Evolutionary conservation across 2,113 vertebrate genomes (phyloP).

Genomic region (Aspiorhynchus laticeps): DNA sequence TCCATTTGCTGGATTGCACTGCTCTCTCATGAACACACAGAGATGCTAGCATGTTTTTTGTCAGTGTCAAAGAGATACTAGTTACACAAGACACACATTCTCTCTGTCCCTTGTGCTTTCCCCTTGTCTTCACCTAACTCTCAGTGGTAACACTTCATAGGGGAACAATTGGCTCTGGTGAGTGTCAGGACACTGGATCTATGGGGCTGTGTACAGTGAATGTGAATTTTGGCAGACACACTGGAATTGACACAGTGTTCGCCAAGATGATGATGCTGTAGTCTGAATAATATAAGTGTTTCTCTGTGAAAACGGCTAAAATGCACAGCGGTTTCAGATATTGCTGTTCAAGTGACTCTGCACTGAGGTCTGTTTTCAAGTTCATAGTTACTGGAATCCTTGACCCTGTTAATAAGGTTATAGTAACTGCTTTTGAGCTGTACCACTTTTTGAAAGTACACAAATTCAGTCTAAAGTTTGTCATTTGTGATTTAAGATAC

Average conservation of each 20-base stretch:
- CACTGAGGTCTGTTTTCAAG: slow-evolving; percentile 35
- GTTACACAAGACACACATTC: not conserved
- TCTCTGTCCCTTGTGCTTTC: not conserved
- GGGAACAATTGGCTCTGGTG: slow-evolving; percentile 28
- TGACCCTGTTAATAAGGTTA: slow-evolving; percentile 12
- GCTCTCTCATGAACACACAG: not conserved
- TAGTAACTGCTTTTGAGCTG: not conserved
- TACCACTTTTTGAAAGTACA: not conserved
- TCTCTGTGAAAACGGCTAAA: slow-evolving; percentile 35
- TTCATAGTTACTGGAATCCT: not conserved
- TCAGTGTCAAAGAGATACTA: not conserved
- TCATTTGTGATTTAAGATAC: not conserved
- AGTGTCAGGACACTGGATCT: slow-evolving; percentile 26
- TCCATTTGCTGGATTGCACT: not conserved
- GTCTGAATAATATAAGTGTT: slow-evolving; percentile 33
- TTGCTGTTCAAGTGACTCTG: slow-evolving; percentile 16
- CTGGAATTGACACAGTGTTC: slow-evolving; percentile 1
- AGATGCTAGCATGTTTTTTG: not conserved
- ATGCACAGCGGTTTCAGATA: slow-evolving; percentile 35
- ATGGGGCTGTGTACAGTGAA: slow-evolving; percentile 14
- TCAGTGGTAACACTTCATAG: slow-evolving; percentile 3
- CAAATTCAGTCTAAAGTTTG: not conserved
- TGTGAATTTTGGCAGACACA: slow-evolving; percentile 32
- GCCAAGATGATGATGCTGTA: slow-evolving; percentile 36
- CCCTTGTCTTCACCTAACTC: slow-evolving; percentile 28